phyloP scores from a whole-genome alignment of 2,797 vertebrate species.

The Heterohyrax brucei region DNA sequence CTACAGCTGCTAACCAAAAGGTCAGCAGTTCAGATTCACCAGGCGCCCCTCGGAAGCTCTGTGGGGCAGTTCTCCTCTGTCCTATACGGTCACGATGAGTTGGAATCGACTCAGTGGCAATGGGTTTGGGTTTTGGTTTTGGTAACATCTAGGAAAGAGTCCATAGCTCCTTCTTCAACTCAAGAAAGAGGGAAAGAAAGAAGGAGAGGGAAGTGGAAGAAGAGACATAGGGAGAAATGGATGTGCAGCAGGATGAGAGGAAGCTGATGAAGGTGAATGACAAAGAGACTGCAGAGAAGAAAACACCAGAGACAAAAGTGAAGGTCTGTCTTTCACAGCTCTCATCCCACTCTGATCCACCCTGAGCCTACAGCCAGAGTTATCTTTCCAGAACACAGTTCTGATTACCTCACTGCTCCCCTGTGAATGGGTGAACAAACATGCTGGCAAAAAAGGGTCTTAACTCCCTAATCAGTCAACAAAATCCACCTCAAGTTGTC shows the following conservation, averaged over 20 bases:
- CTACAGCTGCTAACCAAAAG: too few species aligned
- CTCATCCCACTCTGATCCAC: background rate
- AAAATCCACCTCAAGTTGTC: background rate
- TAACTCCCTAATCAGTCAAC: background rate
- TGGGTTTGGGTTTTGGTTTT: background rate
- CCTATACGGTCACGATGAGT: background rate
- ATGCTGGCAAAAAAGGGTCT: background rate
- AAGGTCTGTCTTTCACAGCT: background rate
- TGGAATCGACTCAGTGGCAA: background rate
- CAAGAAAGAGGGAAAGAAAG: background rate
- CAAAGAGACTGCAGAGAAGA: background rate
- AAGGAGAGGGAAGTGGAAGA: background rate
- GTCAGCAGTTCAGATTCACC: too few species aligned
- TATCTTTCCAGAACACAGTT: background rate
- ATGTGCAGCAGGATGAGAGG: background rate
- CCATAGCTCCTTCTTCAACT: background rate
- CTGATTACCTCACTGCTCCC: background rate
- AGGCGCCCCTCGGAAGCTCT: background rate
- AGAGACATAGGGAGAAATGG: background rate
- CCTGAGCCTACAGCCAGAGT: background rate
- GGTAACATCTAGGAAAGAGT: background rate
- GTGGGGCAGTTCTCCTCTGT: background rate
- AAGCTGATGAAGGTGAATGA: background rate
- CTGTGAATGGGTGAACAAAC: background rate
- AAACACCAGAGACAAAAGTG: background rate